These are phyloP conservation scores for Diceros bicornis DNA, from an alignment of 2,797 vertebrate genomes.

Conservation along the genomic window DNA sequence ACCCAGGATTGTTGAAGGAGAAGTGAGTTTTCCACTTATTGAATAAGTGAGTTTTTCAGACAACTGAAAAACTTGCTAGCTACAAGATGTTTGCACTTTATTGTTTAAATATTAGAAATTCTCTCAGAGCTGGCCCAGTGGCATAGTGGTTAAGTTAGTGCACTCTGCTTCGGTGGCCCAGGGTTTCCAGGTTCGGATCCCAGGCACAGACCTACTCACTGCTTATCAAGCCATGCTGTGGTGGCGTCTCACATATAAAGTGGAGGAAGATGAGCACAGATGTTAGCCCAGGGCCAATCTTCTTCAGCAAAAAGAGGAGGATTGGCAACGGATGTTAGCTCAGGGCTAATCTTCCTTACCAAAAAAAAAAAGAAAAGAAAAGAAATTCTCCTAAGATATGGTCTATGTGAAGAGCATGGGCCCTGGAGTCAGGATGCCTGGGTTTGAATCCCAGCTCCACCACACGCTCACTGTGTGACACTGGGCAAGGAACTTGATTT, in stretches of 20 bases:
- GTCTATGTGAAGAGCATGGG: constrained; percentile 2
- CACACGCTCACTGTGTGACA: background rate
- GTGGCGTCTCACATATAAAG: no score
- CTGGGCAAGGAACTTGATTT: background rate
- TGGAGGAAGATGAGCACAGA: no score
- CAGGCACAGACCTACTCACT: no score
- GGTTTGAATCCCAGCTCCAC: constrained; percentile 55
- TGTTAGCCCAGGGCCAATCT: no score
- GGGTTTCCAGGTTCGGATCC: no score
- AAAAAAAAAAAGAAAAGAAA: no score
- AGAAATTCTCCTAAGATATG: constrained; percentile 11
- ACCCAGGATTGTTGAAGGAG: background rate
- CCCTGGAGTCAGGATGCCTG: constrained; percentile 15
- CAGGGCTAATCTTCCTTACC: no score
- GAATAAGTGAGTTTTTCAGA: constrained; percentile 59
- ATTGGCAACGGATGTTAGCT: no score
- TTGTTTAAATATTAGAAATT: constrained; percentile 56
- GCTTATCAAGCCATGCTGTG: no score
- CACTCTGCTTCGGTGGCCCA: no score
- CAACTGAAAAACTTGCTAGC: constrained; percentile 44
- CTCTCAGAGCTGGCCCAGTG: background rate
- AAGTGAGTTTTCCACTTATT: constrained; percentile 59
- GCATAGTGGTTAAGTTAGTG: no score
- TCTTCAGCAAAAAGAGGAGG: no score
- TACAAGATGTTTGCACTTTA: constrained; percentile 34